Percentiles rank a stretch among this genome's conserved stretches.
Evolutionary conservation across 2,888 invertebrate genomes (phyloP).

Genomic region (Drosophila lacicola): DNA sequence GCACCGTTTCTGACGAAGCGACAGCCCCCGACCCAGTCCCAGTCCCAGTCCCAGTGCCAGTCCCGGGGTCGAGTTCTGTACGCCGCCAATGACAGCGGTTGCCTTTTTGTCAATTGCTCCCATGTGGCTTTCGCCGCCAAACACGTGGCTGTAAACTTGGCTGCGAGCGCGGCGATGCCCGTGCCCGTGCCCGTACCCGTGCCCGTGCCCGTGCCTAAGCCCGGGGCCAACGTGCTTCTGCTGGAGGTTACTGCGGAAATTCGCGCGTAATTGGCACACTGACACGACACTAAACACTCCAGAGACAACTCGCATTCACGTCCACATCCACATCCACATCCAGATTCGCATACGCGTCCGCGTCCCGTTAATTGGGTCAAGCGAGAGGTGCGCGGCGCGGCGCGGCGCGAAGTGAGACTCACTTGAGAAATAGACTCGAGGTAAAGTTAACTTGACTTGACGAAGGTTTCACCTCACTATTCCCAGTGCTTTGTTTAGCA

Average conservation of each 20-base stretch:
- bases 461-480: slow-evolving; percentile 62
- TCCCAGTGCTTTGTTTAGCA: slow-evolving; percentile 56
- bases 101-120: slow-evolving; percentile 81
- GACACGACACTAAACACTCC: slow-evolving; percentile 64
- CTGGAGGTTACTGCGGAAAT: slow-evolving; percentile 72
- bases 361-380: slow-evolving; percentile 73
- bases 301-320: slow-evolving; percentile 52
- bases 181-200: slow-evolving; percentile 2
- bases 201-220: background rate
- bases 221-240: slow-evolving; percentile 18
- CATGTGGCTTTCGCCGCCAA: slow-evolving; percentile 74
- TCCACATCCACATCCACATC: slow-evolving; percentile 11
- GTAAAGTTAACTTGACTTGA: slow-evolving; percentile 64
- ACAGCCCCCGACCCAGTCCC: slow-evolving; percentile 29
- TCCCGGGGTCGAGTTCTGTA: slow-evolving; percentile 45
- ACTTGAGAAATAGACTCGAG: slow-evolving; percentile 71
- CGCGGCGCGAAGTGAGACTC: slow-evolving; percentile 52
- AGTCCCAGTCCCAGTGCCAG: slow-evolving; percentile 30
- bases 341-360: slow-evolving; percentile 30
- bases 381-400: slow-evolving; percentile 48
- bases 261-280: slow-evolving; percentile 78
- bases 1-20: slow-evolving; percentile 26
- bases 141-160: slow-evolving; percentile 65
- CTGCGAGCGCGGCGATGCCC: slow-evolving; percentile 12
- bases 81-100: slow-evolving; percentile 58